Evolutionary conservation across 2,888 invertebrate species (phyloP), one percentile per base, ranked within the genome.

Genomic region (Rhodophaea formosa): DNA sequence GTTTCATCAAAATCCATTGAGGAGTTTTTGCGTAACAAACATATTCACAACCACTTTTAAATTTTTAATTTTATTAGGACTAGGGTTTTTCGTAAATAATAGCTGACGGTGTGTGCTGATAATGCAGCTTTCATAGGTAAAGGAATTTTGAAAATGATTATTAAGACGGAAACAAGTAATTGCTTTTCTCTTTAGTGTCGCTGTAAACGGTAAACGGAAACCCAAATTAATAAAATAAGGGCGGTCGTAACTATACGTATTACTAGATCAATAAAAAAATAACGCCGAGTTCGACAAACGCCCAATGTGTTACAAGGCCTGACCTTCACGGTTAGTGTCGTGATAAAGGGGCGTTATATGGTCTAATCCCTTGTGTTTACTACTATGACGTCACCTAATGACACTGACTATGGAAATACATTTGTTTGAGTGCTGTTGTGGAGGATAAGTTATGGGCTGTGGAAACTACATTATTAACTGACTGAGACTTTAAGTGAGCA

Each of bases 241-340:
- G 39, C 39, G 12, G n/a, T 39, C n/a, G n/a, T 6, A 5, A n/a
- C 39, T 12, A 35, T 10, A 10, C 2, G 10, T 35, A 35, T 10
- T 39, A 39, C 10, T 39, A 39, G 39, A 39, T 39, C 39, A 39
- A 39, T 39, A 39, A 39, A 39, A 39, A 39, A 8, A 32, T 32
- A 32, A 65, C 32, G 68, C 63, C 62, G 70, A 72, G 79, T 81
- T 75, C 77, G 79, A 68, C 75, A 71, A 68, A 57, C 65, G 67
- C 63, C 63, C 74, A 70, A 86, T 79, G 77, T 85, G 80, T 82
- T 82, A 85, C 86, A 84, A 86, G 85, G 86, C 75, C 75, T 60
- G 73, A 77, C 83, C 84, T 84, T 84, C 79, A 60, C 63, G 65
- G 64, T 68, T 72, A 71, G 64, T 63, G 60, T 64, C 54, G 57